Percentiles rank a stretch among this genome's conserved stretches.
These are phyloP conservation scores for Unio pictorum DNA, from an alignment of 2,888 invertebrate species.

Conservation along the genomic window DNA sequence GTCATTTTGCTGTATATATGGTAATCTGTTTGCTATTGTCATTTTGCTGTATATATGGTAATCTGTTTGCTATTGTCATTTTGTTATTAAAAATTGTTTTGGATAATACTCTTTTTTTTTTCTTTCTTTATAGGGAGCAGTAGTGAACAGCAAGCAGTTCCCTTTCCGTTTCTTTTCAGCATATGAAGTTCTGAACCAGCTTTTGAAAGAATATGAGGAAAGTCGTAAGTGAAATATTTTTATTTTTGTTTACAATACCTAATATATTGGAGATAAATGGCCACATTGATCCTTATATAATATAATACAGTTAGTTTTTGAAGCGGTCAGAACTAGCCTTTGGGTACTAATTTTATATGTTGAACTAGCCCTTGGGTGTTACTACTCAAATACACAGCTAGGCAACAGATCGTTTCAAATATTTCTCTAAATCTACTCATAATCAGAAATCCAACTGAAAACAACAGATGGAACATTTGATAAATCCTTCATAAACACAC, in stretches of 20 bases:
- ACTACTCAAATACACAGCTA: no score
- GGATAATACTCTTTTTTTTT: not conserved
- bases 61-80: not conserved
- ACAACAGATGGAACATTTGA: no score
- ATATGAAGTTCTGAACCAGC: constrained; percentile 67
- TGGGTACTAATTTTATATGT: no score
- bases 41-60: not conserved
- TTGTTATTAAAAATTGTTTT: not conserved
- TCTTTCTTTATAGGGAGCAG: constrained; percentile 60
- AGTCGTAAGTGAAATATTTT: constrained; percentile 51
- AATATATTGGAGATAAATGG: not conserved
- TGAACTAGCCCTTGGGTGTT: no score
- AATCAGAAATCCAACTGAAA: no score
- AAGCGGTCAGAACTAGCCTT: no score
- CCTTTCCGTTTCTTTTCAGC: constrained; percentile 73
- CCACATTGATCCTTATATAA: not conserved
- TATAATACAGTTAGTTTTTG: no score
- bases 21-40: not conserved
- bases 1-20: not conserved
- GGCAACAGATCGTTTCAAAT: no score
- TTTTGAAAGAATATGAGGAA: constrained; percentile 61
- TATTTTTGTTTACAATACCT: not conserved
- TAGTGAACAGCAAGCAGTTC: constrained; percentile 72
- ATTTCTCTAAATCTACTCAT: no score
- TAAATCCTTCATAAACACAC: no score